Base-by-base conservation (phyloP, 2,888 invertebrate genomes). In the Gasteruption jaculator region DNA sequence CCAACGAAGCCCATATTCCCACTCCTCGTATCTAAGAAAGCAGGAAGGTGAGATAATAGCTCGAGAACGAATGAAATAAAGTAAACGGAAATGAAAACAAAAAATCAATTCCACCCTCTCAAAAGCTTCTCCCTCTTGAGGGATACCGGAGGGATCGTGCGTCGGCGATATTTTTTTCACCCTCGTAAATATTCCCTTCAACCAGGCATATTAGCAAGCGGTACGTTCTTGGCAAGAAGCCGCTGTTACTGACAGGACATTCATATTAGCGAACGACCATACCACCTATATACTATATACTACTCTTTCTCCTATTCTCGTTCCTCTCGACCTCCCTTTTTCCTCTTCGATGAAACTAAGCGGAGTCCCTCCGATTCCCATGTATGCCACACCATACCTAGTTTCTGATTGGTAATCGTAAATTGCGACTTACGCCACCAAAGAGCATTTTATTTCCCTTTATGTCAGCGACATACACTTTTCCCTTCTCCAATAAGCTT, bases 171-270 rank as follows among this genome's bases (percentile, higher is more conserved):
- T 51, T 53, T 53, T 50, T 52, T 49, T 48, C 48, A 55, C 55
- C 59, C 61, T 63, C 65, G 63, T 66, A 66, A 66, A 65, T 65
- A 66, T 64, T 63, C 65, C 54, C 57, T 59, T 57, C 58, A 61
- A 61, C 50, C 53, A 46, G 45, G 49, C 56, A 57, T 65, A 65
- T 65, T 66, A 65, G 60, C 62, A 58, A 52, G 48, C 61, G 53
- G 48, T 53, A 57, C 60, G 61, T 60, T 63, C 66, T 65, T 63
- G 65, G 67, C 66, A 63, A 67, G 66, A 60, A 67, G 62, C 66
- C 60, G 66, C 65, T 67, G 67, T 52, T 62, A 61, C 60, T 64
- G 67, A 67, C 67, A 67, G 67, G 57, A 61, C 66, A 67, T 67
- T 67, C 60, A 66, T 67, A 64, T 65, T 57, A 58, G 52, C 55